Evolutionary conservation across 1,140 invertebrate genomes (phyloP), one percentile per base, ranked within the genome.

Genomic region (Dinothrombium tinctorium): DNA sequence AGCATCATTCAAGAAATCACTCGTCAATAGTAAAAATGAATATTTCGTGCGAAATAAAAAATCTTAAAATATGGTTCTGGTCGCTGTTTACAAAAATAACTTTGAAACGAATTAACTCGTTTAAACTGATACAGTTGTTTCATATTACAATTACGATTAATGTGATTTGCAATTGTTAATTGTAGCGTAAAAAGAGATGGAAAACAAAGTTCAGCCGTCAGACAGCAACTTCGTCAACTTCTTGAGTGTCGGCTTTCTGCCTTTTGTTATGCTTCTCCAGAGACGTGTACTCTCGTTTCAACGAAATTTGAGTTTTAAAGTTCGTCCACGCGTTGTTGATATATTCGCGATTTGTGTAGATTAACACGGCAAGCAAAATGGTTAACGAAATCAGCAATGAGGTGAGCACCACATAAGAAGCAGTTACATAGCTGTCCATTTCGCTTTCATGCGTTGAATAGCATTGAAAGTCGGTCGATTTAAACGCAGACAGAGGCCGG

Each of bases 401-500:
- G 8, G 21, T 29, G 8, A 40, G 39, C 8, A 40, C 22, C 8
- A 21, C 12, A 40, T 40, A 40, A 2, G 39, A 33, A 2, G 22
- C n/a, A 29, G 7, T 31, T 9, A 40, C 17, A 21, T 40, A 40
- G 14, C 25, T 28, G 12, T 9, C 6, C n/a, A 33, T 28, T 8
- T 33, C 39, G 20, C 22, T 15, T 9, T 33, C 14, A 28, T 8
- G 14, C n/a, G 22, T 9, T 12, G n/a, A 24, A 24, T 33, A n/a
- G 15, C 41, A 42, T 12, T 42, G 23, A 17, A 42, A 15, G 26
- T 43, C 33, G 26, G 19, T 26, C 33, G 15, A 6, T 26, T 12
- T 33, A 14, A 47, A 35, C 9, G 15, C 12, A 17, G 15, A 11
- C 9, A 45, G 15, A n/a, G 40, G 45, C 46, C 50, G 15, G 11